Conservation (phyloP, 1,140 invertebrate genomes). For the Drosophila malerkotliana region DNA sequence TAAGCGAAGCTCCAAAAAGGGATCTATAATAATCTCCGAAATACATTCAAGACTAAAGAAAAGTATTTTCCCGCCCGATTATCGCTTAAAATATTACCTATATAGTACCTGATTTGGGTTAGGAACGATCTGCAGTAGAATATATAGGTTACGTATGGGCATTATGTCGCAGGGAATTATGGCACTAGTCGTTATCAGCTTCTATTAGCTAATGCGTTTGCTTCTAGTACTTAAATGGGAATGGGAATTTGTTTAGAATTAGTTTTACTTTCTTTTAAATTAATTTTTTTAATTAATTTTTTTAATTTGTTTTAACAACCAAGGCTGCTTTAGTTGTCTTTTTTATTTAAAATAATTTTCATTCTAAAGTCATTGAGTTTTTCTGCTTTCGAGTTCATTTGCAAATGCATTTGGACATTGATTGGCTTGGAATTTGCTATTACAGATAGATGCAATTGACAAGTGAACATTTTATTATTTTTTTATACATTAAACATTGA, state of each 20-base stretch:
- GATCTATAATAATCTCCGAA: no score
- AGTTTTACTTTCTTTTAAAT: background rate
- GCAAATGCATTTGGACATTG: conserved; percentile 35
- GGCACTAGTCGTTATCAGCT: conserved; percentile 10
- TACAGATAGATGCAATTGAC: background rate
- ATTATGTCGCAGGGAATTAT: conserved; percentile 5
- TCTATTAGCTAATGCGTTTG: conserved; percentile 3
- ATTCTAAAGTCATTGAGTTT: background rate
- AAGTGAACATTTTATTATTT: background rate
- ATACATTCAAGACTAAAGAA: no score
- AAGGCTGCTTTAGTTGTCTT: background rate
- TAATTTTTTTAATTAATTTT: background rate
- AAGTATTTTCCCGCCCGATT: no score
- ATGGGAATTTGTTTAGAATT: no score
- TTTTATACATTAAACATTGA: background rate
- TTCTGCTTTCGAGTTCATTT: conserved; percentile 16
- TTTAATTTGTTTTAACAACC: conserved; percentile 4
- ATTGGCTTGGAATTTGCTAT: conserved; percentile 11
- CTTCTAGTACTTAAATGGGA: background rate
- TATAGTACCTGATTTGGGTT: background rate
- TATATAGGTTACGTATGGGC: background rate
- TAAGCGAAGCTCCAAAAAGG: no score
- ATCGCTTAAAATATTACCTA: no score
- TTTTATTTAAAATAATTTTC: conserved; percentile 18
- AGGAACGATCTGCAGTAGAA: background rate